Evolutionary conservation across 2,888 invertebrate species (phyloP).

Genomic region (Agrilus biguttatus): DNA sequence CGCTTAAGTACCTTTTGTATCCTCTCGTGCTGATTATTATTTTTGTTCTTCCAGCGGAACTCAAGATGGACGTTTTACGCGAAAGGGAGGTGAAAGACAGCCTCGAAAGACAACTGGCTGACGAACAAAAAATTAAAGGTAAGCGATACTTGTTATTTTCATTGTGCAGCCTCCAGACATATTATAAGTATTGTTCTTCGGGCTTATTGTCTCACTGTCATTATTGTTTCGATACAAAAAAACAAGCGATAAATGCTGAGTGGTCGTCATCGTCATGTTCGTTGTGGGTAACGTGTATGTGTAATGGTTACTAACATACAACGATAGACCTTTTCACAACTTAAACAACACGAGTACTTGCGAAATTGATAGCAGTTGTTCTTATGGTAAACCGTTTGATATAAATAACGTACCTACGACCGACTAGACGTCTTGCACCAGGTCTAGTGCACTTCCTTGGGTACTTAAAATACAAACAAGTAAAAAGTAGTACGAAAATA

Average conservation of each 20-base stretch:
- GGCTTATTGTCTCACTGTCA: constrained; percentile 14
- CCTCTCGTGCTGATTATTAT: neutral
- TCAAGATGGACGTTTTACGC: constrained; percentile 88
- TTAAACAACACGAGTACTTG: no score
- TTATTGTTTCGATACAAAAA: constrained; percentile 8
- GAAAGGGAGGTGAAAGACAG: constrained; percentile 90
- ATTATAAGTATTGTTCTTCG: constrained; percentile 16
- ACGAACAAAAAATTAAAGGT: constrained; percentile 93
- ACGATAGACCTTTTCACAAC: no score
- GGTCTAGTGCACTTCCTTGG: no score
- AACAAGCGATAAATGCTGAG: constrained; percentile 6
- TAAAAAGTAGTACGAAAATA: no score
- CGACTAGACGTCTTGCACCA: no score
- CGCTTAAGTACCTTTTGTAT: no score
- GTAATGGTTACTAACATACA: constrained; percentile 3
- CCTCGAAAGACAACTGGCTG: constrained; percentile 81
- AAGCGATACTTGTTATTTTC: constrained; percentile 31
- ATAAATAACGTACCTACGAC: no score
- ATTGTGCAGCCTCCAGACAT: constrained; percentile 14
- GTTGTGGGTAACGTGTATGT: constrained; percentile 2
- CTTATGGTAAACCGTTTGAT: no score
- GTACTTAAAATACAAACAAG: no score
- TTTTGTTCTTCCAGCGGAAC: constrained; percentile 63
- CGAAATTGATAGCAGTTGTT: no score
- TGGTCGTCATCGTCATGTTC: constrained; percentile 2